Evolutionary conservation across 2,113 vertebrate species (phyloP).

Genomic region (Gopherus evgoodei): DNA sequence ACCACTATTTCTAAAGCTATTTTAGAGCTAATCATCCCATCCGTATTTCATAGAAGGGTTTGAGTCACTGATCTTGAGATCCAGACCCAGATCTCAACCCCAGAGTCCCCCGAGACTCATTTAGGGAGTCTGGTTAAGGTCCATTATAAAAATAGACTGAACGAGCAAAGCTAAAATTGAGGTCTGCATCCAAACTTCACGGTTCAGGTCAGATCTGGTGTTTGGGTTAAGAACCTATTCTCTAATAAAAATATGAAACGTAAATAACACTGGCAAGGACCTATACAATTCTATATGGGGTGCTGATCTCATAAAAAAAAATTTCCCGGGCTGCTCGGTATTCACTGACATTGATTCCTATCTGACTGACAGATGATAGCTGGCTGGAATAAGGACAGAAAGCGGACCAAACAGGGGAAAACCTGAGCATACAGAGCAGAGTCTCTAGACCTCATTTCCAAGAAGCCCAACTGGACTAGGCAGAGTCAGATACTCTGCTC

Average conservation of each 20-base stretch:
- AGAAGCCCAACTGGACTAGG: not conserved
- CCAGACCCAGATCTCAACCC: not conserved
- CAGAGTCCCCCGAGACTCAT: not conserved
- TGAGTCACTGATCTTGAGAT: not conserved
- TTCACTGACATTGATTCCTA: not conserved
- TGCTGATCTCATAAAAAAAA: not conserved
- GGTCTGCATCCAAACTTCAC: not conserved
- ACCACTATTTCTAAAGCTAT: not conserved
- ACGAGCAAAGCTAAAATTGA: not conserved
- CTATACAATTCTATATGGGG: not conserved
- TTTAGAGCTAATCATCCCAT: not conserved
- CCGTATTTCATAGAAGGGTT: not conserved
- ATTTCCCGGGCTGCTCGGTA: not conserved
- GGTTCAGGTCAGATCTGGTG: not conserved
- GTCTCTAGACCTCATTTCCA: not conserved
- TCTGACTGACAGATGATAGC: not conserved
- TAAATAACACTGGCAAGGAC: not conserved
- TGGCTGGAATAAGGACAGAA: not conserved
- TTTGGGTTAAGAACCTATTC: not conserved
- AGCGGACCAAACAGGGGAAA: not conserved
- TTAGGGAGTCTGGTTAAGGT: not conserved
- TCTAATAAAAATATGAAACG: not conserved
- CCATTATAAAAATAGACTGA: not conserved
- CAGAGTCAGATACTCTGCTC: not conserved
- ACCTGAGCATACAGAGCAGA: not conserved